A percentile compares a stretch with the other conserved stretches of the same genome.
Conservation (phyloP, 2,888 invertebrate genomes). For the Diploptera punctata region DNA sequence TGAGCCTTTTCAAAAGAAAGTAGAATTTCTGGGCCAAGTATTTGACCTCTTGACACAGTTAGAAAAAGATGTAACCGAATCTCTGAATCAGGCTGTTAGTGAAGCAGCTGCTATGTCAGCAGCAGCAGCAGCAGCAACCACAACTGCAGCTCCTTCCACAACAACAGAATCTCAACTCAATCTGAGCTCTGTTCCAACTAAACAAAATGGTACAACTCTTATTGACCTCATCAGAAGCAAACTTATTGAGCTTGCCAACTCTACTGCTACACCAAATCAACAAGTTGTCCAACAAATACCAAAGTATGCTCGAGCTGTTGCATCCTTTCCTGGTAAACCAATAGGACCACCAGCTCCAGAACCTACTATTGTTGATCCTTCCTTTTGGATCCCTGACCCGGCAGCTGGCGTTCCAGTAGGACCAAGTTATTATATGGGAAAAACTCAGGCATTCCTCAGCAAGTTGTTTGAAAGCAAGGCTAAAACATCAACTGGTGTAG, state of each 20-base stretch:
- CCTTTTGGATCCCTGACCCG: constrained; percentile 48
- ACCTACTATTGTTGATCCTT: constrained; percentile 36
- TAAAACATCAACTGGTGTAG: constrained; percentile 40
- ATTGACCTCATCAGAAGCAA: constrained; percentile 50
- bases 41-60: constrained; percentile 53
- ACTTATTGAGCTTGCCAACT: constrained; percentile 44
- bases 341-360: constrained; percentile 40
- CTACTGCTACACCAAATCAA: neutral
- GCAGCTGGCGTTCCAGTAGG: constrained; percentile 43
- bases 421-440: constrained; percentile 4
- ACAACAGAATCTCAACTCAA: neutral
- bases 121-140: neutral
- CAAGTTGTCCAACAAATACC: neutral
- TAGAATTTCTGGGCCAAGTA: constrained; percentile 50
- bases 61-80: constrained; percentile 50
- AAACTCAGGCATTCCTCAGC: constrained; percentile 16
- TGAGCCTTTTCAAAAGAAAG: constrained; percentile 51
- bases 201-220: constrained; percentile 47
- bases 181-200: neutral
- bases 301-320: constrained; percentile 14
- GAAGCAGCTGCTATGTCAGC: constrained; percentile 32
- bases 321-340: neutral
- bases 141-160: constrained; percentile 16
- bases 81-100: constrained; percentile 46
- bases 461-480: constrained; percentile 38